A percentile compares a stretch with the other conserved stretches of the same genome.
phyloP scores from a whole-genome alignment of 2,113 vertebrate species.

The Entomyzon cyanotis region DNA sequence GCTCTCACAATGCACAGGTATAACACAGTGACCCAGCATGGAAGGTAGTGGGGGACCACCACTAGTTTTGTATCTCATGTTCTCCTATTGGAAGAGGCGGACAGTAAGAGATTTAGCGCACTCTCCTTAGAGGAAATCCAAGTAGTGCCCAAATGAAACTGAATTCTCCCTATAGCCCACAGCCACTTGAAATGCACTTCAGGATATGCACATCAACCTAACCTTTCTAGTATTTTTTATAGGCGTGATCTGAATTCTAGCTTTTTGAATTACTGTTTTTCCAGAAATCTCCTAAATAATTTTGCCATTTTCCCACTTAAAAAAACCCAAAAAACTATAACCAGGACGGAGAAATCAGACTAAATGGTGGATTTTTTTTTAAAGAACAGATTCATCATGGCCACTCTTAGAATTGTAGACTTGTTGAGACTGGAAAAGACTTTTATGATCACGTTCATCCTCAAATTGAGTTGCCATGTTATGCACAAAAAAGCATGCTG shows the following conservation, averaged over 20 bases:
- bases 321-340: background rate
- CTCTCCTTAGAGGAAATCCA: background rate
- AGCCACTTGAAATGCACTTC: background rate
- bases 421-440: background rate
- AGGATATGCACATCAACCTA: background rate
- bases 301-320: background rate
- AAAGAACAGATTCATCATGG: background rate
- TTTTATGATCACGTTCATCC: background rate
- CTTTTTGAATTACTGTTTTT: background rate
- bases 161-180: background rate
- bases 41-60: background rate
- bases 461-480: background rate
- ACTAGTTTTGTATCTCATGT: background rate
- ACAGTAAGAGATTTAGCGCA: background rate
- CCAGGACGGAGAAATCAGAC: background rate
- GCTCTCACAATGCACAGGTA: background rate
- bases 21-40: background rate
- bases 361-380: background rate
- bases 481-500: slow-evolving; percentile 24
- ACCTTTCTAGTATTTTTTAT: background rate
- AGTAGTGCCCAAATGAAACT: background rate
- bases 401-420: background rate
- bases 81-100: background rate
- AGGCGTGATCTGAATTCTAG: background rate
- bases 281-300: background rate